Conservation (phyloP, 2,797 vertebrate species). For the Diplodus sargus region DNA sequence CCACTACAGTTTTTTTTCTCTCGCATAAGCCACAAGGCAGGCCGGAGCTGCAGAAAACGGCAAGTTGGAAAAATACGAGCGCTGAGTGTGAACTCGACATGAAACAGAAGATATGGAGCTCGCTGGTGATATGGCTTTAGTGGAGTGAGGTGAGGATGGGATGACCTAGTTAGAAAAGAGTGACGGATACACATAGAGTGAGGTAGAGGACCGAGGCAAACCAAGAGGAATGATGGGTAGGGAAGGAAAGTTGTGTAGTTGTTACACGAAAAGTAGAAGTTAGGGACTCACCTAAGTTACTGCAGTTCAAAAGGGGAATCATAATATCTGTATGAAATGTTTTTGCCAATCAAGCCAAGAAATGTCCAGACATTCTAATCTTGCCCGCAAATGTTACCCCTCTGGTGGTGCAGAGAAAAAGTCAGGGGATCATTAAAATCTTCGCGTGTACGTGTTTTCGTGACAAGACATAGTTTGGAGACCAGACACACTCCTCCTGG, state of each 20-base stretch:
- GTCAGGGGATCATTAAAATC: neutral
- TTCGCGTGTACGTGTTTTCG: neutral
- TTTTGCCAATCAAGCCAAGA: no score
- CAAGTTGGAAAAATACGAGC: constrained; percentile 18
- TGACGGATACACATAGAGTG: constrained; percentile 24
- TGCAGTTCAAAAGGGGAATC: neutral
- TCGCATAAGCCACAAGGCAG: constrained; percentile 15
- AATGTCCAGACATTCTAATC: neutral
- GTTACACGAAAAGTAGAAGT: neutral
- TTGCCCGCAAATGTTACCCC: neutral
- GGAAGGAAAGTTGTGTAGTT: neutral
- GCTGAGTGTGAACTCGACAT: constrained; percentile 22
- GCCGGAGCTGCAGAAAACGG: constrained; percentile 20
- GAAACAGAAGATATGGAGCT: constrained; percentile 45
- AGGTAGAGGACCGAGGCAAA: constrained; percentile 30
- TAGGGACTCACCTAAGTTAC: neutral
- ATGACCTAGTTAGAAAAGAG: constrained; percentile 70
- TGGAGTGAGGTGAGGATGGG: constrained; percentile 53
- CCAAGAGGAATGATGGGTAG: constrained; percentile 3
- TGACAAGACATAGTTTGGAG: no score
- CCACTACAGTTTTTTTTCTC: constrained; percentile 15
- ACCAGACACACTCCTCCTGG: no score
- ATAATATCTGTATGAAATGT: neutral
- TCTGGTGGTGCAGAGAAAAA: neutral
- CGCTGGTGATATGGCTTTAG: constrained; percentile 36